Evolutionary conservation across 2,113 vertebrate species (phyloP), one percentile per base, ranked within the genome.

Genomic region (Laticauda colubrina): DNA sequence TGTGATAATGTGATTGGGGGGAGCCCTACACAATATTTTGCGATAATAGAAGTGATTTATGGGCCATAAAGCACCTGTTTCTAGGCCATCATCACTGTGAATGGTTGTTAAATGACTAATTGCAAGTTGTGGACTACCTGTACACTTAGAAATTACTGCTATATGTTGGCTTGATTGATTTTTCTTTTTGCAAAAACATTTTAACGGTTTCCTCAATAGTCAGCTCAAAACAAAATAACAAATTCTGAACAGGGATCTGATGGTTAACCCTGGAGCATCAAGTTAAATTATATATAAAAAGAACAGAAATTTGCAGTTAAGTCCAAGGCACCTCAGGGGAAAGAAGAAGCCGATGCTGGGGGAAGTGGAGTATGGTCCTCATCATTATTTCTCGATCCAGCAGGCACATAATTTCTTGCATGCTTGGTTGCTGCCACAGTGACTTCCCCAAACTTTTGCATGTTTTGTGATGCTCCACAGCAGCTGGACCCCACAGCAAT

Each of bases 381-480:
- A 98, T 96, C 98, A 99, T 98, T 89, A 90, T 97, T 90, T 99
- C 98, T 2, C 95, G 57, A 55, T 98, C 97, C 87, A 99, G 97
- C 95, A 99, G 97, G 81, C 98, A 98, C 93, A 99, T 94, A 88
- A 99, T 95, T 89, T 99, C 98, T 39, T 99, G 98, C 11, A 97
- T 97, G 75, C 98, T 98, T 0, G 98, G 98, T 96, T 99, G 99
- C 96, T 99, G 98, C 99, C 99, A 99, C 53, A 99, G 96, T 0
- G 99, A 99, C 86, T 97, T 98, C 43, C 99, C 99, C 87, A 99
- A 96, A 91, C 98, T 99, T 95, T 98, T 98, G 93, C 98, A 98
- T 2, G 98, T 98, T 96, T 98, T 99, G 94, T 99, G 99, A 94
- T 99, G 98, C 92, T 99, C 98, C 95, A 99, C 98, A 10, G 99